Evolutionary conservation across 2,888 invertebrate genomes (phyloP).

Genomic region (Morpho deidamia): DNA sequence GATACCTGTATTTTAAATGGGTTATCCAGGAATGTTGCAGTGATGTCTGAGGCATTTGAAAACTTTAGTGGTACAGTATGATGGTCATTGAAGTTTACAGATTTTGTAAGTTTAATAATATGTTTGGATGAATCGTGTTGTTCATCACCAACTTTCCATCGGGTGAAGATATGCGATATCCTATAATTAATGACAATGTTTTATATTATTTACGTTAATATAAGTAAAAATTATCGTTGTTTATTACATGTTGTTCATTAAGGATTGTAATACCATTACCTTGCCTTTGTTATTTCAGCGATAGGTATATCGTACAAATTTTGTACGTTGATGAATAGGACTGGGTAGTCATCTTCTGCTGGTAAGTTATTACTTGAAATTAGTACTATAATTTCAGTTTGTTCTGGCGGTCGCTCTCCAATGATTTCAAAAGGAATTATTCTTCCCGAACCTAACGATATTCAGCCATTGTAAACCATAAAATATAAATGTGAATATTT

Average conservation of each 20-base stretch:
- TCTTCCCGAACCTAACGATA: conserved; percentile 48
- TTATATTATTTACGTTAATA: background rate
- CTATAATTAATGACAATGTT: conserved; percentile 29
- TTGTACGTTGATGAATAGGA: conserved; percentile 56
- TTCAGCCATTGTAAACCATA: background rate
- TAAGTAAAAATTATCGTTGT: background rate
- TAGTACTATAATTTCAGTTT: conserved; percentile 50
- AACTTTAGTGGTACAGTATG: conserved; percentile 37
- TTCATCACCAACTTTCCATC: conserved; percentile 35
- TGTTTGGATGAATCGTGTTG: conserved; percentile 36
- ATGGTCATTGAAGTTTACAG: conserved; percentile 45
- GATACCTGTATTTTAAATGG: conserved; percentile 48
- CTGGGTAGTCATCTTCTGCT: conserved; percentile 54
- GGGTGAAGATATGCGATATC: conserved; percentile 48
- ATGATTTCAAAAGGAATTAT: conserved; percentile 41
- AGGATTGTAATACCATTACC: conserved; percentile 34
- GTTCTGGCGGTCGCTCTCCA: conserved; percentile 42
- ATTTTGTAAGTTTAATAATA: conserved; percentile 24
- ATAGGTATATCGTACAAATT: conserved; percentile 46
- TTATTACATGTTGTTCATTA: no score
- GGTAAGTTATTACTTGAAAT: conserved; percentile 56
- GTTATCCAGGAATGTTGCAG: conserved; percentile 40
- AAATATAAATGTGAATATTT: no score
- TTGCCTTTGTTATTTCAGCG: conserved; percentile 39
- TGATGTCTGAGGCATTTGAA: conserved; percentile 30